A percentile compares a stretch with the other conserved stretches of the same genome.
Conservation (phyloP, 1,140 invertebrate genomes). For the Calliphora vicina region DNA sequence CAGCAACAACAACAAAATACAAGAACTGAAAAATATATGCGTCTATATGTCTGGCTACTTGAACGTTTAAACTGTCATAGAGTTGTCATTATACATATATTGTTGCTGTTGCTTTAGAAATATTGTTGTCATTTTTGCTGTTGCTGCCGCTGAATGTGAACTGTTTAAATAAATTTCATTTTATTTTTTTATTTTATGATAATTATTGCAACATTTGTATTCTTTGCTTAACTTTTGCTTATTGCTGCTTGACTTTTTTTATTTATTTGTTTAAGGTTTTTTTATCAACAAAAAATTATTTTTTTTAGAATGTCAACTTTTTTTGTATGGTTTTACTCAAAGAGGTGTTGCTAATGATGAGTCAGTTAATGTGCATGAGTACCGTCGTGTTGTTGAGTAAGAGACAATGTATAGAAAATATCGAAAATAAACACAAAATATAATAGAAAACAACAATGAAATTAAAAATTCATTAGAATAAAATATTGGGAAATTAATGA, state of each 20-base stretch:
- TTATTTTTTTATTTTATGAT: neutral
- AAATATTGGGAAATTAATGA: no score
- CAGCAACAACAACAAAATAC: neutral
- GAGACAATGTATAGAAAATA: no score
- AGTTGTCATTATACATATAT: neutral
- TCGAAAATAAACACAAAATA: no score
- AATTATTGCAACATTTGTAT: constrained; percentile 34
- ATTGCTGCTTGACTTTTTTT: neutral
- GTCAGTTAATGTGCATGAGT: neutral
- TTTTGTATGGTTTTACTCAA: neutral
- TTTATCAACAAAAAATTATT: neutral
- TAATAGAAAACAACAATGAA: no score
- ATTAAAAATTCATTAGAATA: no score
- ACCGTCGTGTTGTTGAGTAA: neutral
- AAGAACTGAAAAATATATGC: neutral
- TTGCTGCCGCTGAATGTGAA: neutral
- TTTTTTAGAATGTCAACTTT: neutral
- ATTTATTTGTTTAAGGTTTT: constrained; percentile 23
- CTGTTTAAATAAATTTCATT: neutral
- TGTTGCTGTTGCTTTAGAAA: neutral
- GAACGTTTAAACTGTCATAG: neutral
- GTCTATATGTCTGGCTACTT: constrained; percentile 27
- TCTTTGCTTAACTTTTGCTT: constrained; percentile 11
- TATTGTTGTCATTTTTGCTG: neutral
- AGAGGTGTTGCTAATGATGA: neutral